Conservation (phyloP, 2,797 vertebrate species). For the Zenarchopterus dispar region DNA sequence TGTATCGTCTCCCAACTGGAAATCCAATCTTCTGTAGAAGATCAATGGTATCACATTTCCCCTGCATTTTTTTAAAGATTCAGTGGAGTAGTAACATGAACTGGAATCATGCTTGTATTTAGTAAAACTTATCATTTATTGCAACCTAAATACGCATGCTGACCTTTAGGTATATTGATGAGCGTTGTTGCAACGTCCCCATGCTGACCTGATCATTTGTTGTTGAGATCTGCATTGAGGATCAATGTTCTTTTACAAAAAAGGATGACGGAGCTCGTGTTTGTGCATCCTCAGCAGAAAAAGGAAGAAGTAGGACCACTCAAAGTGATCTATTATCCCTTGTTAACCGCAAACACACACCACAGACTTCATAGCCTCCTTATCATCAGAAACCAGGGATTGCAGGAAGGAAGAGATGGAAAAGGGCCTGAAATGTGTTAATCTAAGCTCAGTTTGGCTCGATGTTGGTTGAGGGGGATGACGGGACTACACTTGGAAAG, state of each 20-base stretch:
- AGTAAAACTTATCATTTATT: slow-evolving; percentile 33
- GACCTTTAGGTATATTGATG: slow-evolving; percentile 8
- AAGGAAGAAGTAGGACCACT: slow-evolving; percentile 27
- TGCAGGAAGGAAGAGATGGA: slow-evolving; percentile 56
- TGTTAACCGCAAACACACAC: slow-evolving; percentile 22
- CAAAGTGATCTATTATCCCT: slow-evolving; percentile 45
- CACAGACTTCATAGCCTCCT: slow-evolving; percentile 44
- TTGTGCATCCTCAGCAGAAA: slow-evolving; percentile 62
- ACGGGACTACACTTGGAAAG: background rate
- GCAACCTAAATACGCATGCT: slow-evolving; percentile 12
- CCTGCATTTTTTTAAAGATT: slow-evolving; percentile 50
- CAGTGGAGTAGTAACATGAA: slow-evolving; percentile 26
- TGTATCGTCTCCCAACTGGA: slow-evolving; percentile 57
- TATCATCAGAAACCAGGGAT: slow-evolving; percentile 60
- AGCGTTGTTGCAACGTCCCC: background rate
- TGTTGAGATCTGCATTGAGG: slow-evolving; percentile 17
- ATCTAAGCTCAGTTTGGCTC: slow-evolving; percentile 25
- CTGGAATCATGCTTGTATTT: slow-evolving; percentile 20
- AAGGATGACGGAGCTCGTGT: slow-evolving; percentile 15
- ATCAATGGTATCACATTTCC: slow-evolving; percentile 70
- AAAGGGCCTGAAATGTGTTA: slow-evolving; percentile 41
- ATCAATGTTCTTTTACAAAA: slow-evolving; percentile 41
- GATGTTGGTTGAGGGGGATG: slow-evolving; percentile 16
- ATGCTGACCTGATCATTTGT: slow-evolving; percentile 22
- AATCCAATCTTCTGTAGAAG: slow-evolving; percentile 52